Evolutionary conservation across 2,888 invertebrate genomes (phyloP), one percentile per base, ranked within the genome.

Genomic region (Ptilodon capucinus): DNA sequence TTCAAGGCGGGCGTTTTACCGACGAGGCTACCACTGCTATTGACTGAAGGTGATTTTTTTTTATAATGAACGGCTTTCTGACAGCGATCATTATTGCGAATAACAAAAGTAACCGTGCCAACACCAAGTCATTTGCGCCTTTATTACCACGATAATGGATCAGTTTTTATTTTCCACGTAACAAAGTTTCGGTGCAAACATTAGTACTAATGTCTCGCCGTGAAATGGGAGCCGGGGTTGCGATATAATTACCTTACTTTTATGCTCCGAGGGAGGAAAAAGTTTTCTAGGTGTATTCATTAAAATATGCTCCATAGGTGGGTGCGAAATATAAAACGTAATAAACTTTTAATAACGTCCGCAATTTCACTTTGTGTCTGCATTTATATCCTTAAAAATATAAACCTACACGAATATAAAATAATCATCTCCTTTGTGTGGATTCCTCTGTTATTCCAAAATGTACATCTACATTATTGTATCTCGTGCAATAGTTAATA

Each of bases 101-200:
- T 57, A 57, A 59, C 42, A 54, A 59, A 64, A 63, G 52, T 57
- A 46, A 58, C 51, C 59, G 54, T 42, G 25, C 51, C 51, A 64
- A 64, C 67, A 63, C 44, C 43, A 42, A 63, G 67, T 63, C 54
- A 60, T 74, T 76, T 74, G 64, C 51, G 64, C 67, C 64, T 70
- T 76, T 74, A 79, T 76, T 69, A 67, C 71, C 16, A 57, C 67
- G 70, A 68, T 81, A 77, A 79, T 69, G 72, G 73, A 79, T 76
- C 74, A 71, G 75, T 73, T 77, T 75, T 76, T 79, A 76, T 81
- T 79, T 77, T 76, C 74, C 70, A 72, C 68, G 71, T 69, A 74
- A 74, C 72, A 74, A 74, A 79, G 63, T 80, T 79, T 67, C 65
- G 71, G 71, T 74, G 70, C 68, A 67, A 71, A 76, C 81, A 80